phyloP scores from a whole-genome alignment of 35 echinoderm and acorn worm species.

The Patiria miniata region DNA sequence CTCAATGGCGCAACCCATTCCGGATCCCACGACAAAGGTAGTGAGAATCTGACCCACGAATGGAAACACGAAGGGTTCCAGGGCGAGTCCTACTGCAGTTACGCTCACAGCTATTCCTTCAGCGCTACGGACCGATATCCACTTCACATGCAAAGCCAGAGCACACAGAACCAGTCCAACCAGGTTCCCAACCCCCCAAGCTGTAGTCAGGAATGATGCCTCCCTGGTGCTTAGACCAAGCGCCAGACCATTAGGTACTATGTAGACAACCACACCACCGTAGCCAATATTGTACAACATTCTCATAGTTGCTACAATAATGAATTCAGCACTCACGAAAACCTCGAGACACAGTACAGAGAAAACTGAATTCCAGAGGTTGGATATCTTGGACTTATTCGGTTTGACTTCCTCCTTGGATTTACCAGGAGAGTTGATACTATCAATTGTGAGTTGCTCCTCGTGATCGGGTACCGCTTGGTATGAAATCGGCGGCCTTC shows the following conservation, averaged over 20 bases:
- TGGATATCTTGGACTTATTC: no score
- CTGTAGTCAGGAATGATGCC: not conserved
- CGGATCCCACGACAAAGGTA: not conserved
- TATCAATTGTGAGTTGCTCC: no score
- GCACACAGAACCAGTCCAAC: not conserved
- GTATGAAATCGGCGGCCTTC: no score
- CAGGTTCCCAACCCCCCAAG: conserved; percentile 7
- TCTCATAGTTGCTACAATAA: not conserved
- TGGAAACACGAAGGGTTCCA: not conserved
- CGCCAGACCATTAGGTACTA: not conserved
- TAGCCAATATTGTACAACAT: not conserved
- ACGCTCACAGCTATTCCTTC: not conserved
- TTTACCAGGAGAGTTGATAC: no score
- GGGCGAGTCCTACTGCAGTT: not conserved
- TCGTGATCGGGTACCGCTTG: no score
- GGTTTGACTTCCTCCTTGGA: no score
- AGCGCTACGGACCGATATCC: not conserved
- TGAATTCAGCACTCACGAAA: not conserved
- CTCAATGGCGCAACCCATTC: not conserved
- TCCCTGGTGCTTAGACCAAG: not conserved
- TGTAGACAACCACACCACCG: not conserved
- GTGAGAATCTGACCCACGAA: not conserved
- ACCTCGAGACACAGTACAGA: not conserved
- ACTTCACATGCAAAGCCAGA: not conserved
- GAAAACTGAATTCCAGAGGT: no score